These are phyloP conservation scores for Botia kubotai DNA, from an alignment of 2,797 vertebrate species.

Conservation along the genomic window DNA sequence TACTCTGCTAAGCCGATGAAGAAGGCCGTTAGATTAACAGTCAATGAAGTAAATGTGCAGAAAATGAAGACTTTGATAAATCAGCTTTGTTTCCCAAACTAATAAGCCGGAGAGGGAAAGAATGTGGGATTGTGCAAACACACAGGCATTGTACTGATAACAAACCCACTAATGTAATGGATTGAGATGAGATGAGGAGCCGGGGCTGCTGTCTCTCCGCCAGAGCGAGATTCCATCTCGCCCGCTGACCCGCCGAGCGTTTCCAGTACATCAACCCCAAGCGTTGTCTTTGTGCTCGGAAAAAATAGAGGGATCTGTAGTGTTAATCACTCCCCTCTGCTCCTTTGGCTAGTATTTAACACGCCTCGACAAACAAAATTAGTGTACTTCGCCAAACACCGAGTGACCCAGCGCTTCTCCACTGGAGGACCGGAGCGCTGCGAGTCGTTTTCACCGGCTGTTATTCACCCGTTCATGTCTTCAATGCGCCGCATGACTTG, in stretches of 20 bases:
- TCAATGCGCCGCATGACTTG: slow-evolving; percentile 40
- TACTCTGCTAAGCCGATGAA: slow-evolving; percentile 34
- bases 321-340: slow-evolving; percentile 37
- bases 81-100: slow-evolving; percentile 11
- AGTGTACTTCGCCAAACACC: slow-evolving; percentile 34
- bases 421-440: slow-evolving; percentile 56
- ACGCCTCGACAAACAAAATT: slow-evolving; percentile 50
- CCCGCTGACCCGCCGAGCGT: slow-evolving; percentile 54
- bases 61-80: slow-evolving; percentile 41
- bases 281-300: slow-evolving; percentile 53
- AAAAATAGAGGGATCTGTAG: slow-evolving; percentile 34
- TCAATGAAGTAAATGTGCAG: slow-evolving; percentile 43
- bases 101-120: slow-evolving; percentile 25
- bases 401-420: slow-evolving; percentile 51
- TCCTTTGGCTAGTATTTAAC: slow-evolving; percentile 71
- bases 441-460: slow-evolving; percentile 65
- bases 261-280: slow-evolving; percentile 36
- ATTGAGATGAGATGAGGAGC: slow-evolving; percentile 56
- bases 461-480: slow-evolving; percentile 36
- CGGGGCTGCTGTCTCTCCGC: neutral
- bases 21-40: slow-evolving; percentile 46
- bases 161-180: slow-evolving; percentile 26
- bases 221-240: slow-evolving; percentile 6
- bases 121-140: slow-evolving; percentile 45
- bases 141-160: slow-evolving; percentile 27